Conservation (phyloP, 1,140 invertebrate species). For the Leptinotarsa lineolata region DNA sequence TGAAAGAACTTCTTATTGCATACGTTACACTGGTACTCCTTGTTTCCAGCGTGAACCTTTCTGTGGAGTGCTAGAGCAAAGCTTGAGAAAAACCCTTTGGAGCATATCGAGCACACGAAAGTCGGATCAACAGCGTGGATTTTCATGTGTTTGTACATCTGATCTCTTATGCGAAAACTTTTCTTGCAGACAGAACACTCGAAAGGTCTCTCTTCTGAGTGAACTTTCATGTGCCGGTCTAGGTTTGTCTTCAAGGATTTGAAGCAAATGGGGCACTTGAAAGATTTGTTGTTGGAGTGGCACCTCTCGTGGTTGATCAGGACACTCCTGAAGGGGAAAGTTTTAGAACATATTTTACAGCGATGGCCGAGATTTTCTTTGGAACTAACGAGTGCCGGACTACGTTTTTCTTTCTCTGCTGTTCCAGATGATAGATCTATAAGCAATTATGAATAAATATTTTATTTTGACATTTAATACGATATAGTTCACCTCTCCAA, state of each 20-base stretch:
- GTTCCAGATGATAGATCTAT: too few relatives aligned
- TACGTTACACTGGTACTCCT: conserved; percentile 58
- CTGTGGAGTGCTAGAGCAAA: conserved; percentile 55
- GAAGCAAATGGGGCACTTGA: conserved; percentile 5
- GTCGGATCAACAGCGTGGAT: conserved; percentile 54
- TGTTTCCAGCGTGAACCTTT: conserved; percentile 57
- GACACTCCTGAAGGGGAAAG: not conserved
- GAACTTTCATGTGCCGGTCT: not conserved
- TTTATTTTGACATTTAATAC: too few relatives aligned
- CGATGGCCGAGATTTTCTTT: not conserved
- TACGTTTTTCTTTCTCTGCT: too few relatives aligned
- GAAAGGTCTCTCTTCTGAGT: conserved; percentile 11
- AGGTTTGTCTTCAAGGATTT: not conserved
- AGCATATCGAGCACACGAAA: conserved; percentile 59
- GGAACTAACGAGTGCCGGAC: not conserved
- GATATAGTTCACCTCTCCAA: too few relatives aligned
- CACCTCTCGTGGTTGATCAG: not conserved
- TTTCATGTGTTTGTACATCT: conserved; percentile 49
- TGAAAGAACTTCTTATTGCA: conserved; percentile 71
- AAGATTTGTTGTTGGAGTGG: not conserved
- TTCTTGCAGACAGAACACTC: conserved; percentile 38
- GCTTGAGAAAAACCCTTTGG: conserved; percentile 56
- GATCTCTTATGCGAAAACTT: conserved; percentile 46
- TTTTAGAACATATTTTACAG: not conserved
- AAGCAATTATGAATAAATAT: too few relatives aligned